phyloP scores from a whole-genome alignment of 2,888 invertebrate genomes.

The Balanococcus diminutus region DNA sequence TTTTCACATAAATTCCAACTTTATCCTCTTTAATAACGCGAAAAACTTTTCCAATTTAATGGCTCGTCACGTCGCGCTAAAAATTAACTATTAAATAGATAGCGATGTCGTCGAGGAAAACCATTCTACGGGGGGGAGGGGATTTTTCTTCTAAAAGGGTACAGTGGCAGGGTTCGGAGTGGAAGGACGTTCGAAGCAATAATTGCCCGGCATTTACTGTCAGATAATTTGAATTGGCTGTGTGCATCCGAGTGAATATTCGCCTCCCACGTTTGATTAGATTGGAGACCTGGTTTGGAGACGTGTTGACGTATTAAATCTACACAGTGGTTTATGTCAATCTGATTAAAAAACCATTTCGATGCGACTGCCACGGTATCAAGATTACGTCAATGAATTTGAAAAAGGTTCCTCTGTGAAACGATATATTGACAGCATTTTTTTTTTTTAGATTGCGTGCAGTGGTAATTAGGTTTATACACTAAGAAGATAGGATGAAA shows the following conservation, averaged over 20 bases:
- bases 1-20: background rate
- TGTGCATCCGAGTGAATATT: background rate
- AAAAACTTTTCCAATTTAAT: constrained; percentile 24
- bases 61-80: background rate
- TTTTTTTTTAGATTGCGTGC: no score
- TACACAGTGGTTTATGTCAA: background rate
- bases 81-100: constrained; percentile 9
- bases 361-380: background rate
- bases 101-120: background rate
- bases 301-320: background rate
- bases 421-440: no score
- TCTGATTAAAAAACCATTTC: background rate
- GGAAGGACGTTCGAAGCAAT: background rate
- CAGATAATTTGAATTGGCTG: background rate
- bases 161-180: no score
- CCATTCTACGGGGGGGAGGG: background rate
- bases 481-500: no score
- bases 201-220: background rate
- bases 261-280: background rate
- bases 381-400: no score
- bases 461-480: no score
- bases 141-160: background rate
- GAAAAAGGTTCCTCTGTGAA: no score
- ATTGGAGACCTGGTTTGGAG: no score
- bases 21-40: background rate